Evolutionary conservation across 2,888 invertebrate species (phyloP).

Genomic region (Hyppa rectilinea): DNA sequence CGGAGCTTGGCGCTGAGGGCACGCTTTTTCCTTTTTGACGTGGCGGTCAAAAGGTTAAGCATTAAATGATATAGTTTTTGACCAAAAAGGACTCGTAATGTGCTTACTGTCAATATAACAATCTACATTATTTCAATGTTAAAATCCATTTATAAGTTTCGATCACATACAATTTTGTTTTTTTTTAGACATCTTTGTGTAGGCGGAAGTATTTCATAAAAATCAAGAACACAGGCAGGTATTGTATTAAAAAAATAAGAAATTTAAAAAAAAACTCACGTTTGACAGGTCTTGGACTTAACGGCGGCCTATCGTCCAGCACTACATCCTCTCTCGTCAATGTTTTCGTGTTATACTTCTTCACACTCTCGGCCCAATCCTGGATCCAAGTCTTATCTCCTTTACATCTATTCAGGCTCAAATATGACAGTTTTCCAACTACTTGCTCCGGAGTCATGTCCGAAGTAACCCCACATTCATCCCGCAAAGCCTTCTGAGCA

Average conservation of each 20-base stretch:
- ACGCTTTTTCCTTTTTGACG: no score
- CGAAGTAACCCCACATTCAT: conserved; percentile 75
- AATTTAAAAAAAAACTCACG: conserved; percentile 77
- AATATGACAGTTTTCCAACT: conserved; percentile 84
- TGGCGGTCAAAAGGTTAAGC: no score
- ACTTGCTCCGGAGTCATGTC: conserved; percentile 82
- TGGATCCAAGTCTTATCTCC: conserved; percentile 91
- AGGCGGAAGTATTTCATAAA: neutral
- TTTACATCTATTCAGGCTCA: conserved; percentile 88
- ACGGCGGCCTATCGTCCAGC: conserved; percentile 80
- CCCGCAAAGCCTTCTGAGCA: conserved; percentile 82
- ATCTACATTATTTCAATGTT: no score
- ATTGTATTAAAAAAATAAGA: conserved; percentile 14
- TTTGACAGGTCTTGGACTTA: conserved; percentile 84
- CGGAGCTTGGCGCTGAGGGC: no score
- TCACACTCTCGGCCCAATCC: conserved; percentile 92
- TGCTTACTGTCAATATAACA: no score
- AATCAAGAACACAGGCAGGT: conserved; percentile 2
- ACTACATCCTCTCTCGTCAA: conserved; percentile 74
- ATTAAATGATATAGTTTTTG: no score
- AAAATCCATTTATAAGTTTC: no score
- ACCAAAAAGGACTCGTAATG: no score
- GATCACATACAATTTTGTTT: no score
- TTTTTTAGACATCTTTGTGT: neutral
- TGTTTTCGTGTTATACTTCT: conserved; percentile 86